Conservation (phyloP, 2,888 invertebrate genomes). For the Nematopogon swammerdamellus region DNA sequence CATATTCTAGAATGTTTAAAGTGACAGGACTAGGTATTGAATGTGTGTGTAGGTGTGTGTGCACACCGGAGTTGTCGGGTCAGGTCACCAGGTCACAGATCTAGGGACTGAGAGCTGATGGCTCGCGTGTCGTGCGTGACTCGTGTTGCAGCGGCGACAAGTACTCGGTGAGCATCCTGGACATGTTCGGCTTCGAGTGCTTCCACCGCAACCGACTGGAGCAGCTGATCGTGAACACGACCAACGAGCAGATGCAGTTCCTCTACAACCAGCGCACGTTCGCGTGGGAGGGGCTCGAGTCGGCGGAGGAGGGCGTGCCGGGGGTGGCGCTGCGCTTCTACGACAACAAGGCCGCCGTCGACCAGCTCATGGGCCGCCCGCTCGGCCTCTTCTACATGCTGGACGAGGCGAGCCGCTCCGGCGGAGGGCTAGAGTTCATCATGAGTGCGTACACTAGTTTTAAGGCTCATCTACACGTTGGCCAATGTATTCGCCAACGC, state of each 20-base stretch:
- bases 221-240: conserved; percentile 83
- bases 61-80: too few species aligned
- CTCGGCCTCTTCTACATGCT: conserved; percentile 80
- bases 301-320: conserved; percentile 77
- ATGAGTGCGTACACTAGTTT: conserved; percentile 62
- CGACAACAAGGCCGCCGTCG: conserved; percentile 85
- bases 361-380: conserved; percentile 82
- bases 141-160: conserved; percentile 82
- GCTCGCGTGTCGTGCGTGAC: too few species aligned
- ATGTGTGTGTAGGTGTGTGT: too few species aligned
- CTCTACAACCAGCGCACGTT: conserved; percentile 90
- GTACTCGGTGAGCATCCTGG: conserved; percentile 76
- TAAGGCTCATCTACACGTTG: too few species aligned
- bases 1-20: too few species aligned
- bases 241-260: conserved; percentile 92
- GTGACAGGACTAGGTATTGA: too few species aligned
- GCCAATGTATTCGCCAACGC: too few species aligned
- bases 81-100: too few species aligned
- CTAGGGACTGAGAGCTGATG: too few species aligned
- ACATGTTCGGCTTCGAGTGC: conserved; percentile 92
- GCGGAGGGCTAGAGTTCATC: conserved; percentile 68
- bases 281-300: conserved; percentile 75
- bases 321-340: conserved; percentile 72
- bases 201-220: conserved; percentile 82
- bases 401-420: conserved; percentile 80